Evolutionary conservation across 2,888 invertebrate genomes (phyloP).

Genomic region (Chloroclysta siterata): DNA sequence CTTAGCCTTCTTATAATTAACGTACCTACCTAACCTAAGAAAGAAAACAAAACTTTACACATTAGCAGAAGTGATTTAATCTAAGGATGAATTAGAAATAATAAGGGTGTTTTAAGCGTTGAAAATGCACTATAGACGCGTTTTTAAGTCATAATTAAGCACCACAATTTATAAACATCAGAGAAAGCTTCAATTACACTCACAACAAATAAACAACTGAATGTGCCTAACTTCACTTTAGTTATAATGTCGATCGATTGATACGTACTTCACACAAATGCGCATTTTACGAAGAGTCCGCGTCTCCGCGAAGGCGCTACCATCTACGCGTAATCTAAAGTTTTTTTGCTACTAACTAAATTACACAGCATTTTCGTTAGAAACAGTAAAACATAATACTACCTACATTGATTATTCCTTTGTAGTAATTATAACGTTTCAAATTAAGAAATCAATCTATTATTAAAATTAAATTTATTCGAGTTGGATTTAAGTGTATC

Average conservation of each 20-base stretch:
- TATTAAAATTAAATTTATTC: too few species aligned
- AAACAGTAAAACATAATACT: too few species aligned
- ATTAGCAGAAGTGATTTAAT: neutral
- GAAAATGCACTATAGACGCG: neutral
- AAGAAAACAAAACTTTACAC: constrained; percentile 3
- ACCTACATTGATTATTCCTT: too few species aligned
- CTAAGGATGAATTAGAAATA: neutral
- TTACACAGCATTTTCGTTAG: too few species aligned
- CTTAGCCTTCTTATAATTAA: neutral
- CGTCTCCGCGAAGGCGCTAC: constrained; percentile 1
- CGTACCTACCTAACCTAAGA: neutral
- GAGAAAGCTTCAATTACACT: constrained; percentile 8
- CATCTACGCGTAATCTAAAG: neutral
- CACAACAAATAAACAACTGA: constrained; percentile 8
- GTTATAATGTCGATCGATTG: constrained; percentile 17
- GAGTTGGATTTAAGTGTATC: too few species aligned
- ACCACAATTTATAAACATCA: neutral
- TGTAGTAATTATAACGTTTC: too few species aligned
- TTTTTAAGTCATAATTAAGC: neutral
- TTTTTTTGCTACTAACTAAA: neutral
- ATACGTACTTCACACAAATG: constrained; percentile 19
- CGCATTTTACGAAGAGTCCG: constrained; percentile 2
- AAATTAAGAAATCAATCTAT: too few species aligned
- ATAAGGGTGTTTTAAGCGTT: neutral
- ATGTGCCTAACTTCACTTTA: constrained; percentile 18